These are phyloP conservation scores for Sitobion miscanthi DNA, from an alignment of 1,140 invertebrate genomes.

Conservation along the genomic window DNA sequence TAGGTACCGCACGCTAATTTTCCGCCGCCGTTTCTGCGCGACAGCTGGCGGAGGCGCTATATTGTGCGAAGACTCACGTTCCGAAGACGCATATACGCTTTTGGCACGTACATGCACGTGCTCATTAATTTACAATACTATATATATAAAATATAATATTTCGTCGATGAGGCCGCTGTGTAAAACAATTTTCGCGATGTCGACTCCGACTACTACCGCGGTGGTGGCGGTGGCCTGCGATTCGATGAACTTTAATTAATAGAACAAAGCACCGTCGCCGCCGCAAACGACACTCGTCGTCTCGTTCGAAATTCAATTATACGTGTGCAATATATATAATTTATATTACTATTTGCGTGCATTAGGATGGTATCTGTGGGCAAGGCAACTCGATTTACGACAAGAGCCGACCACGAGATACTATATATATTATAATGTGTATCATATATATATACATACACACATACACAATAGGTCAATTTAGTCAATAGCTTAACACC, in stretches of 20 bases:
- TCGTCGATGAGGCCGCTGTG: not conserved
- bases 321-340: slow-evolving; percentile 9
- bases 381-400: not conserved
- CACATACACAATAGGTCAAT: not conserved
- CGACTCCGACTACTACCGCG: not conserved
- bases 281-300: not conserved
- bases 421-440: not conserved
- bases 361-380: not conserved
- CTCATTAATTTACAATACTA: slow-evolving; percentile 13
- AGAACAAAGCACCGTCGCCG: not conserved
- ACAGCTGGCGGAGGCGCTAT: not conserved
- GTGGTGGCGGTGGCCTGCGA: not conserved
- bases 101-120: not conserved
- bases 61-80: not conserved
- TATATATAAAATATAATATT: not conserved
- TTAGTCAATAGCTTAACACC: not conserved
- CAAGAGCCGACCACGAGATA: not conserved
- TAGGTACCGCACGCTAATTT: not conserved
- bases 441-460: not conserved
- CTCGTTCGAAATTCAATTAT: not conserved
- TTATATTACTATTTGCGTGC: slow-evolving; percentile 2
- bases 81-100: not conserved
- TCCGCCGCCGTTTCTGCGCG: not conserved
- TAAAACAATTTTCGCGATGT: slow-evolving; percentile 4
- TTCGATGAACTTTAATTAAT: slow-evolving; percentile 12